Conservation (phyloP, 2,888 invertebrate species). For the Phaedon cochleariae region DNA sequence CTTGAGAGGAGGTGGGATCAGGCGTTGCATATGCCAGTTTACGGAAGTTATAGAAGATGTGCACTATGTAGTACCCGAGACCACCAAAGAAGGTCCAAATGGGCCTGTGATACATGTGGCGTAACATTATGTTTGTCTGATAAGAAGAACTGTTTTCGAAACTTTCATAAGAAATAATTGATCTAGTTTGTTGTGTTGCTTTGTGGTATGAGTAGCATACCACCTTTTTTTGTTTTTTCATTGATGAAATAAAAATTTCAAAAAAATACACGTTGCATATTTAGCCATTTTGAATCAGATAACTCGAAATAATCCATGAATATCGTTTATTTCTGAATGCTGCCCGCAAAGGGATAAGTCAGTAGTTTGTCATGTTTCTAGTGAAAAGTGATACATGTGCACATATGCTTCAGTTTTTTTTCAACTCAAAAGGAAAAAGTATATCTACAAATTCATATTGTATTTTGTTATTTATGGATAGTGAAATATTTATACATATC, state of each 20-base stretch:
- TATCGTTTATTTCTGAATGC: too few species aligned
- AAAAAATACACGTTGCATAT: neutral
- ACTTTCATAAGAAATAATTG: neutral
- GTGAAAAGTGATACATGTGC: too few species aligned
- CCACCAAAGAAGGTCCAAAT: neutral
- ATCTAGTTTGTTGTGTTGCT: neutral
- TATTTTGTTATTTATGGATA: too few species aligned
- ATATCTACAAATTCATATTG: too few species aligned
- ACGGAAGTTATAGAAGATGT: conserved; percentile 8
- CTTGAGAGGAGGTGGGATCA: conserved; percentile 6
- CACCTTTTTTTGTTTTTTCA: neutral
- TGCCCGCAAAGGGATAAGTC: too few species aligned
- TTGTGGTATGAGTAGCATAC: neutral
- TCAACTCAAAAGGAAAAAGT: too few species aligned
- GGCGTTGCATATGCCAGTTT: conserved; percentile 9
- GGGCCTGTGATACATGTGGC: neutral
- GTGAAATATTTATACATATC: too few species aligned
- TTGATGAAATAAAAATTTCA: neutral
- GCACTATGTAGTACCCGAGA: conserved; percentile 8
- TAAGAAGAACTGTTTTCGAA: too few species aligned
- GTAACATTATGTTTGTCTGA: neutral
- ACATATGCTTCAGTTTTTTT: too few species aligned
- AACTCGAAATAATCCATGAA: too few species aligned
- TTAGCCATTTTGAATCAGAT: neutral
- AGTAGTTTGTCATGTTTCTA: too few species aligned